Evolutionary conservation across 2,888 invertebrate species (phyloP), one percentile per base, ranked within the genome.

Genomic region (Nemurella pictetii): DNA sequence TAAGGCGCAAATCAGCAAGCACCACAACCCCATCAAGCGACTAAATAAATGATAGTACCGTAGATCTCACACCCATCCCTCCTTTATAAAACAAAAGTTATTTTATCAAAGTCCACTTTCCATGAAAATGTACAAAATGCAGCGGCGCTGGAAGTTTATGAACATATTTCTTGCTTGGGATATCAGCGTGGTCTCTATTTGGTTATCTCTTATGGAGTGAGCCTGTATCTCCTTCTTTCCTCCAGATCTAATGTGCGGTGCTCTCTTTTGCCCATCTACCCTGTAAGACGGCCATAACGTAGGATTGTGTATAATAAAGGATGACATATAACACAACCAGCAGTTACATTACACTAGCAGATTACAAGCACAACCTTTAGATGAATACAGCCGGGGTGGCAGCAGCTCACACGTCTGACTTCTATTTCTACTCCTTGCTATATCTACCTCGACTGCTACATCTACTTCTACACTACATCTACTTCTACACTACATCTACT

Each of bases 261-360:
- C 80, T 80, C 80, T 32, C 32, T 80, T 80, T 80, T 26, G 30
- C 27, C 73, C 82, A 27, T 80, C 82, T 82, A 25, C 73, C 29
- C 82, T 12, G 12, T 82, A 82, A 82, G 82, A 82, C 55, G 82
- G 82, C 84, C 86, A 86, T 86, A 86, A 86, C 86, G 85, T 84
- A 86, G 86, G 86, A 86, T 86, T 86, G 85, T 84, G 85, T 86
- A 83, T 86, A 86, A 86, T 86, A 86, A 86, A 86, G 85, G 83
- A 86, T 86, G 86, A 86, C 85, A 86, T 85, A 86, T 83, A 82
- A 82, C 82, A 82, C 82, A 55, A 55, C 82, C 82, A 82, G 25
- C 82, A 72, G 55, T 36, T 82, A 36, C 82, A 82, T 82, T 82
- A 82, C 82, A 82, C 82, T 55, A 28, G 82, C 82, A 82, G 82